These are phyloP conservation scores for Hydropsyche tenuis DNA, from an alignment of 1,140 invertebrate genomes.

Conservation along the genomic window DNA sequence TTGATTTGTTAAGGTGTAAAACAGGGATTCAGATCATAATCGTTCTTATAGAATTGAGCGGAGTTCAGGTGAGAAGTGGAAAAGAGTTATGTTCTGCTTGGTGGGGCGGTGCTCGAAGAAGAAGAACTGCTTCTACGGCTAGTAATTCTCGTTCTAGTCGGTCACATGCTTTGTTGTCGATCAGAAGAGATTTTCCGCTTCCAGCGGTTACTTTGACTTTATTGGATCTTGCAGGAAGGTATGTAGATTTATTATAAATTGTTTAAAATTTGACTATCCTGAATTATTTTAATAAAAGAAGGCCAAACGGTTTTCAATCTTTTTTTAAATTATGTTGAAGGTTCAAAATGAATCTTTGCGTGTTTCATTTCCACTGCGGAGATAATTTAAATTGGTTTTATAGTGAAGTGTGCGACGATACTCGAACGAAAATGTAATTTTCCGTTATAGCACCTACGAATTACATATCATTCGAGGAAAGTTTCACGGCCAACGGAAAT, in stretches of 20 bases:
- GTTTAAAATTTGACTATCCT: no score
- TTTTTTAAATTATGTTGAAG: no score
- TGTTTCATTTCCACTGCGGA: no score
- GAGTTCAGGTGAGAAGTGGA: slow-evolving; percentile 60
- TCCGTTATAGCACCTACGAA: neutral
- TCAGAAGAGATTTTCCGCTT: slow-evolving; percentile 53
- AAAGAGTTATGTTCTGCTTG: slow-evolving; percentile 60
- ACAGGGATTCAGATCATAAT: neutral
- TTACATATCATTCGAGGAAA: neutral
- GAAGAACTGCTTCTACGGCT: slow-evolving; percentile 62
- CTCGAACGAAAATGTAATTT: no score
- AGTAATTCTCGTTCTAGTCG: slow-evolving; percentile 66
- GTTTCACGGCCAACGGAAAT: slow-evolving; percentile 14
- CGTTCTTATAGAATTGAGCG: slow-evolving; percentile 61
- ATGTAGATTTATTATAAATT: no score
- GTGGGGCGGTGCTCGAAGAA: slow-evolving; percentile 58
- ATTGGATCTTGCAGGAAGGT: slow-evolving; percentile 72
- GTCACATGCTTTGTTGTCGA: slow-evolving; percentile 70
- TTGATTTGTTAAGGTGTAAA: neutral
- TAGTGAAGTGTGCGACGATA: no score
- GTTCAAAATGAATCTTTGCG: no score
- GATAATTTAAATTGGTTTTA: no score
- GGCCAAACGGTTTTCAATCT: no score
- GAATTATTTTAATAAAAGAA: no score
- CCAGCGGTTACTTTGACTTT: slow-evolving; percentile 67